A percentile compares a stretch with the other conserved stretches of the same genome.
phyloP scores from a whole-genome alignment of 2,797 vertebrate species.

The Smutsia gigantea region DNA sequence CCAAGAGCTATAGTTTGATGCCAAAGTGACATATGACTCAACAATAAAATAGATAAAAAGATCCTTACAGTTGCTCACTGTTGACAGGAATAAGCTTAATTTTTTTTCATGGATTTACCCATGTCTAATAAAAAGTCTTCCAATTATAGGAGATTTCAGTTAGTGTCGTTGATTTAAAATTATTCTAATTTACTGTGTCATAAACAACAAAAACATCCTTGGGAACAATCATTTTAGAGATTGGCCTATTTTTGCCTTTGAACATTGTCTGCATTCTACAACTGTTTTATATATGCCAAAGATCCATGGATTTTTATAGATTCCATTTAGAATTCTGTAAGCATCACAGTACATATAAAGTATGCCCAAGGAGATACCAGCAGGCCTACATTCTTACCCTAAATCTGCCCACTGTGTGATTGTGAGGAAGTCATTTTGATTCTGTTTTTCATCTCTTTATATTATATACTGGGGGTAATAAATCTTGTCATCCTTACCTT shows the following conservation, averaged over 20 bases:
- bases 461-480: neutral
- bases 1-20: neutral
- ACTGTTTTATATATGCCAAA: neutral
- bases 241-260: constrained; percentile 22
- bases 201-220: neutral
- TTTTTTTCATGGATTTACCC: neutral
- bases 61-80: neutral
- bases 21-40: neutral
- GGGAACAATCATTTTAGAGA: neutral
- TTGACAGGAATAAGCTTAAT: neutral
- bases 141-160: neutral
- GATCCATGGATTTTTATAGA: neutral
- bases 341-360: neutral
- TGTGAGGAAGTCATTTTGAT: neutral
- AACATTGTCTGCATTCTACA: neutral
- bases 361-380: neutral
- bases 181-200: neutral
- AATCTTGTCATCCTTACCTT: neutral
- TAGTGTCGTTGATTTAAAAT: constrained; percentile 14
- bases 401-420: neutral
- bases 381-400: neutral
- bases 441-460: neutral
- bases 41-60: neutral
- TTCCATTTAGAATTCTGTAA: neutral
- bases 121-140: neutral